A percentile compares a stretch with the other conserved stretches of the same genome.
phyloP scores from a whole-genome alignment of 1,140 invertebrate species.

The Neodiprion lecontei region DNA sequence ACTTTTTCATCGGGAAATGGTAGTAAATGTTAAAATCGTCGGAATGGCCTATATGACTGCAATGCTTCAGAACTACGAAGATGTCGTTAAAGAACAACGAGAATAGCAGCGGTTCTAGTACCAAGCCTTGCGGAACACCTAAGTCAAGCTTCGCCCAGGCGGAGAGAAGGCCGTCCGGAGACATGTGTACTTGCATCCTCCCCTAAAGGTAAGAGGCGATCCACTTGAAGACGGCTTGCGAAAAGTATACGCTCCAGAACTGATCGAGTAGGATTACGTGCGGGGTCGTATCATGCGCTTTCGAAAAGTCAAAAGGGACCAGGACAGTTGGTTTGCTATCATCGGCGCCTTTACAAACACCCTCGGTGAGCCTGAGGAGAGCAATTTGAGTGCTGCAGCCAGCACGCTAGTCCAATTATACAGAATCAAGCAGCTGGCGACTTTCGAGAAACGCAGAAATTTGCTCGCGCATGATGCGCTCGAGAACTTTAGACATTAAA shows the following conservation, averaged over 20 bases:
- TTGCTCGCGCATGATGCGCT: not conserved
- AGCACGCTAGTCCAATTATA: constrained; percentile 11
- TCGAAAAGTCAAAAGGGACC: constrained; percentile 24
- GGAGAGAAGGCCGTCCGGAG: not conserved
- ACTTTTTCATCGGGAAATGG: not conserved
- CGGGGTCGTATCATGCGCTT: constrained; percentile 27
- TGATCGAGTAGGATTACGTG: constrained; percentile 12
- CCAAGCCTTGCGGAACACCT: not conserved
- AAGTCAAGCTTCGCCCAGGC: not conserved
- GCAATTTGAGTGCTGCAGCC: constrained; percentile 14
- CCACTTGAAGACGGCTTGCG: not conserved
- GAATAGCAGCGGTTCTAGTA: not conserved
- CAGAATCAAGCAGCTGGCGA: not conserved
- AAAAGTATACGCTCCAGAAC: not conserved
- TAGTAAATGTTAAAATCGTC: not conserved
- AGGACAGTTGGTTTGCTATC: constrained; percentile 18
- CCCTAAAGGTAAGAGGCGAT: not conserved
- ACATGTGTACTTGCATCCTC: not conserved
- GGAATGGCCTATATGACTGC: not conserved
- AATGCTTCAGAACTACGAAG: not conserved
- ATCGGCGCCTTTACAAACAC: constrained; percentile 11
- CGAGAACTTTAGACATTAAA: not conserved
- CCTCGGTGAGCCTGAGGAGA: constrained; percentile 19
- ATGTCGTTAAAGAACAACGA: not conserved
- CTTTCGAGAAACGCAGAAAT: not conserved